phyloP scores from a whole-genome alignment of 2,888 invertebrate genomes.

The Drosophila multiciliata region DNA sequence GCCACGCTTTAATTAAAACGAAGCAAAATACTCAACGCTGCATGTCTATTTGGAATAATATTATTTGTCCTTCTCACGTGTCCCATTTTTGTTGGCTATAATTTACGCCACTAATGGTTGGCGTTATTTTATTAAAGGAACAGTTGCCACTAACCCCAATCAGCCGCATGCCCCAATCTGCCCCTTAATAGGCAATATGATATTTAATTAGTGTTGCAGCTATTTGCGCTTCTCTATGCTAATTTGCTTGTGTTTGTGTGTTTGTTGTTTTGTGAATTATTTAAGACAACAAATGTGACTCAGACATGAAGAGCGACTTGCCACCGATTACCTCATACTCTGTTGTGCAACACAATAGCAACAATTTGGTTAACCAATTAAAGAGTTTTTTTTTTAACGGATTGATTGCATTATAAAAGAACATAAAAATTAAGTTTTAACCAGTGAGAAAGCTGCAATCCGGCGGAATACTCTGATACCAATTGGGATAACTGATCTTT shows the following conservation, averaged over 20 bases:
- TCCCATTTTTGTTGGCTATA: slow-evolving; percentile 18
- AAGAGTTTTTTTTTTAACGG: background rate
- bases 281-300: slow-evolving; percentile 20
- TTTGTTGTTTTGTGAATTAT: slow-evolving; percentile 1
- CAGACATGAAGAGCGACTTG: slow-evolving; percentile 32
- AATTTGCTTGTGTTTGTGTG: background rate
- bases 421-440: background rate
- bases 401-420: background rate
- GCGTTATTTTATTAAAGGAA: slow-evolving; percentile 7
- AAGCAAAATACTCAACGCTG: background rate
- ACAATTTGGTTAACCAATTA: background rate
- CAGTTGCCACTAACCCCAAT: background rate
- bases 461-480: too few species aligned
- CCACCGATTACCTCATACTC: slow-evolving; percentile 5
- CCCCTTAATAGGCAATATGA: slow-evolving; percentile 4
- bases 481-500: too few species aligned
- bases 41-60: slow-evolving; percentile 19
- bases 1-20: slow-evolving; percentile 1
- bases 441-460: too few species aligned
- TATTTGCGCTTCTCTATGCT: background rate
- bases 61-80: slow-evolving; percentile 32
- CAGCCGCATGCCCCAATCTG: background rate
- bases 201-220: slow-evolving; percentile 2
- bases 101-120: slow-evolving; percentile 38
- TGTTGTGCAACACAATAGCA: background rate